Evolutionary conservation across 2,797 vertebrate genomes (phyloP).

Genomic region (Gambusia yucatana): DNA sequence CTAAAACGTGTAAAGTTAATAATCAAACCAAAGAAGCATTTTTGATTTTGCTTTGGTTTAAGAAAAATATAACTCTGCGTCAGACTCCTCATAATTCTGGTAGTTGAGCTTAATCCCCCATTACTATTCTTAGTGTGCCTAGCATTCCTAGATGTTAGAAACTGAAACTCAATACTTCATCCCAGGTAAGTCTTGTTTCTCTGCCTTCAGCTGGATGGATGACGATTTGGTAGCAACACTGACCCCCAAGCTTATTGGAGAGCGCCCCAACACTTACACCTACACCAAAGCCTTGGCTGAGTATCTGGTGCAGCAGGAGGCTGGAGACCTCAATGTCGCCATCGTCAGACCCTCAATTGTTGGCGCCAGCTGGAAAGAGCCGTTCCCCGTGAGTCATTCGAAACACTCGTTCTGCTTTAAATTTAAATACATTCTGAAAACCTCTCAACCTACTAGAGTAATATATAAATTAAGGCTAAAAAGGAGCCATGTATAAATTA

Average conservation of each 20-base stretch:
- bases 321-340: constrained; percentile 90
- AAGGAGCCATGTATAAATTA: neutral
- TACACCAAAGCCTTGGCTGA: constrained; percentile 97
- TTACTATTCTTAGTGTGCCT: neutral
- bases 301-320: constrained; percentile 93
- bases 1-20: neutral
- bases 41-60: neutral
- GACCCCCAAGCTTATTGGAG: constrained; percentile 92
- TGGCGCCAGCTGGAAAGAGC: constrained; percentile 98
- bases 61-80: neutral
- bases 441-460: neutral
- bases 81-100: neutral
- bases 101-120: neutral
- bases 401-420: neutral
- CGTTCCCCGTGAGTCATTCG: constrained; percentile 91
- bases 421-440: neutral
- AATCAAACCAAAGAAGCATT: neutral
- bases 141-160: neutral
- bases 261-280: constrained; percentile 95
- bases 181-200: neutral
- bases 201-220: constrained; percentile 92
- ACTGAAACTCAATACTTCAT: neutral
- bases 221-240: constrained; percentile 91
- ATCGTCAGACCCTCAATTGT: constrained; percentile 97
- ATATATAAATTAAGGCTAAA: neutral